phyloP scores from a whole-genome alignment of 1,140 invertebrate species.

The Heliconius nattereri region DNA sequence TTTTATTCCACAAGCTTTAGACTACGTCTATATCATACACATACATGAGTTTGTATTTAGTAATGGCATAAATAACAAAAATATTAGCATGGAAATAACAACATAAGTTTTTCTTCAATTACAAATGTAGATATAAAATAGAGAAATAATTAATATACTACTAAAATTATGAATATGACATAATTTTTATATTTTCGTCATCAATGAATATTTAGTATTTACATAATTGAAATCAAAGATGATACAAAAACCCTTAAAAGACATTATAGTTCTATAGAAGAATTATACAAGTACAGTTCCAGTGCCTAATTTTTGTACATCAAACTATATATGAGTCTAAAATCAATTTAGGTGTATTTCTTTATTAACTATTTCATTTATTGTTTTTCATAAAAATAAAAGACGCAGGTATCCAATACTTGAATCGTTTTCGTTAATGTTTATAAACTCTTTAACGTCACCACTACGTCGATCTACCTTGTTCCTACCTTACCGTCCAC shows the following conservation, averaged over 20 bases:
- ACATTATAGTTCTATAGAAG: neutral
- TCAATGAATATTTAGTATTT: too few relatives aligned
- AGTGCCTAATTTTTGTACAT: neutral
- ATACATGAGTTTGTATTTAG: too few relatives aligned
- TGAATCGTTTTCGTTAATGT: neutral
- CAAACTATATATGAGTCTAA: neutral
- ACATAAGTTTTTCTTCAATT: too few relatives aligned
- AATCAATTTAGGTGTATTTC: neutral
- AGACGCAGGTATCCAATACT: neutral
- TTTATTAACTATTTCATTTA: neutral
- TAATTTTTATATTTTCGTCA: neutral
- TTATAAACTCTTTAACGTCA: constrained; percentile 5
- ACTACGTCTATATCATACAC: too few relatives aligned
- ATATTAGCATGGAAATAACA: too few relatives aligned
- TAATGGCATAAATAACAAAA: too few relatives aligned
- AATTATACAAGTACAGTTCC: neutral
- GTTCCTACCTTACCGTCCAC: neutral
- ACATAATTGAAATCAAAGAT: neutral
- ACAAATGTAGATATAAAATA: too few relatives aligned
- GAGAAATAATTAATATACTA: too few relatives aligned
- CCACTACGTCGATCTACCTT: neutral
- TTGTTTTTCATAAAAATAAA: neutral
- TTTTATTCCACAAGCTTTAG: too few relatives aligned
- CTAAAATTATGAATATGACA: neutral
- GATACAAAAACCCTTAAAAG: neutral